Base-by-base conservation (phyloP, 2,797 vertebrate genomes). In the Lindbergichthys nudifrons region DNA sequence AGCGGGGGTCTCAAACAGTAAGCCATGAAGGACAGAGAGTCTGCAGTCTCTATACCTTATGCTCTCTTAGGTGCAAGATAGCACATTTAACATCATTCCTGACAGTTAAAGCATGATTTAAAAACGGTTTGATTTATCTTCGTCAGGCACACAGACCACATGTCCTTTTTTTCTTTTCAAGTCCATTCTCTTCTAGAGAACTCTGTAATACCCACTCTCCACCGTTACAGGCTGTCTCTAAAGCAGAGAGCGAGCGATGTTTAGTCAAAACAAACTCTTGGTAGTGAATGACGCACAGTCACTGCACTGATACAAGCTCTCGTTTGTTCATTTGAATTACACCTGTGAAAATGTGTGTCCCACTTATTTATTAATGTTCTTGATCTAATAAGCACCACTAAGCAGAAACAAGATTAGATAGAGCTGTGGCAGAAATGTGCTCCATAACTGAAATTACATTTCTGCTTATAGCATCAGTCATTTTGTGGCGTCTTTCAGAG, bases 371-470 rank as follows among this genome's bases (percentile, higher is more conserved):
- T 79, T 75, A 65, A 80, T 75, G 67, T 60, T 80, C 18, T 53
- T 62, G 26, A 70, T 77, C 57, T 65, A 66, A 80, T 79, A 76
- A 66, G 72, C 56, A 42, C 21, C 56, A 66, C 58, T 48, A 59
- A 80, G 71, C 68, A 80, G 65, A 67, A 76, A 62, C 73, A 46
- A 65, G 72, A 85, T 81, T 57, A 70, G 61, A 77, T 48, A 9
- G 32, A 36, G 43, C 76, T 21, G 54, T 48, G 70, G 52, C 51
- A 73, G 65, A 77, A 74, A 70, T 54, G 65, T 70, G 56, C 21
- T 77, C 70, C 54, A 80, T 66, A 68, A 65, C 69, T 45, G 75
- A 77, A 83, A 87, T 86, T 81, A 73, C 63, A 70, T 15, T 57
- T 78, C 53, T 56, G 60, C 64, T 75, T 58, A 41, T 36, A 18